Percentiles rank a stretch among this genome's conserved stretches.
Conservation (phyloP, 2,113 vertebrate genomes). For the Orientallactaga bullata region DNA sequence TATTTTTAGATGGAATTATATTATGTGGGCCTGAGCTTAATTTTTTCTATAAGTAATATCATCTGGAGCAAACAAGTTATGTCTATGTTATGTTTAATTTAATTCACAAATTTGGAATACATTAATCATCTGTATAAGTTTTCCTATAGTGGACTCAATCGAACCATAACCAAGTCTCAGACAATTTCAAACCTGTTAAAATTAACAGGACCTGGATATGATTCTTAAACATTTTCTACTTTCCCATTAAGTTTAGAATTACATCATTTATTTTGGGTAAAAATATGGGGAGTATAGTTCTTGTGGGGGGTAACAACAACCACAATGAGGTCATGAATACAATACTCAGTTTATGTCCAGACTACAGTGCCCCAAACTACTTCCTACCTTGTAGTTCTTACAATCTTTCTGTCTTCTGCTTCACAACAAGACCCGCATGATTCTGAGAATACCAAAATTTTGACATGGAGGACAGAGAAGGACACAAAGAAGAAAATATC, state of each 20-base stretch:
- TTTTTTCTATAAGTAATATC: background rate
- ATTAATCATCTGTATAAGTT: background rate
- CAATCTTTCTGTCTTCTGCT: too few relatives aligned
- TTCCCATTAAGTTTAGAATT: background rate
- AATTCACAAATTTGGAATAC: constrained; percentile 15
- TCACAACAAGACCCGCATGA: too few relatives aligned
- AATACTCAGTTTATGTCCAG: too few relatives aligned
- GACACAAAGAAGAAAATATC: too few relatives aligned
- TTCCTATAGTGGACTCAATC: background rate
- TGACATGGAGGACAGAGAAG: too few relatives aligned
- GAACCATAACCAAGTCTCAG: background rate
- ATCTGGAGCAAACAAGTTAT: background rate
- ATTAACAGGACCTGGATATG: background rate
- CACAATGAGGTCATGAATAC: too few relatives aligned
- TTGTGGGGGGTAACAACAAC: too few relatives aligned
- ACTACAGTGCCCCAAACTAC: too few relatives aligned
- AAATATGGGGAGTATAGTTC: background rate
- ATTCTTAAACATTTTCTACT: background rate
- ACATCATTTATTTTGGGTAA: background rate
- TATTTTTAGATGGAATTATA: background rate
- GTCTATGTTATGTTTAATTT: background rate
- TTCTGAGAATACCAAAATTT: too few relatives aligned
- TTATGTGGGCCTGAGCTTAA: background rate
- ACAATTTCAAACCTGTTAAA: background rate
- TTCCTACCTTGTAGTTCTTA: too few relatives aligned